A percentile compares a stretch with the other conserved stretches of the same genome.
Conservation (phyloP, 2,113 vertebrate genomes). For the Heloderma charlesbogerti region DNA sequence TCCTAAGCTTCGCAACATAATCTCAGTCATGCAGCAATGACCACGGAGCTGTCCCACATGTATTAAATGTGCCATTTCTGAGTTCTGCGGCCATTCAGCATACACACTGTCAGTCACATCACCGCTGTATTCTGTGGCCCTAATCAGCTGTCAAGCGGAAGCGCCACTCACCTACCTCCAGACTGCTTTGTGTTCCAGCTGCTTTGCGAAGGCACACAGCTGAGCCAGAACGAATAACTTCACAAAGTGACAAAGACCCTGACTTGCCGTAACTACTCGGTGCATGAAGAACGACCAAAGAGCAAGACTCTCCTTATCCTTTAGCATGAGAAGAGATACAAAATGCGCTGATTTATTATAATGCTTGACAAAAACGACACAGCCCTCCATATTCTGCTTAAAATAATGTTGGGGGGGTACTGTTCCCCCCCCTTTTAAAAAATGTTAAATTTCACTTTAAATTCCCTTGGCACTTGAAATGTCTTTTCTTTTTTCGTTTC, state of each 20-base stretch:
- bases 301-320: background rate
- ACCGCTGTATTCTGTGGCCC: conserved; percentile 4
- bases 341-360: conserved; percentile 23
- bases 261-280: background rate
- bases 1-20: too few species aligned
- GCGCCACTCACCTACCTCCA: conserved; percentile 38
- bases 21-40: background rate
- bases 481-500: background rate
- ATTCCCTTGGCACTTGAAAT: conserved; percentile 35
- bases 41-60: background rate
- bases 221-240: conserved; percentile 23
- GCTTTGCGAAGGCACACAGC: conserved; percentile 12
- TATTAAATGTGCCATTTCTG: background rate
- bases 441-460: conserved; percentile 41
- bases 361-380: background rate
- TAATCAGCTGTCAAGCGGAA: conserved; percentile 33
- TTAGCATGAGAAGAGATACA: background rate
- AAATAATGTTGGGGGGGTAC: background rate
- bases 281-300: background rate
- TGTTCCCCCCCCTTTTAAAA: conserved; percentile 12
- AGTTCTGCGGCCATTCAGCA: background rate
- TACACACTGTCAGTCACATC: background rate
- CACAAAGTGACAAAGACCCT: conserved; percentile 7
- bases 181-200: conserved; percentile 50
- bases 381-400: conserved; percentile 38